Evolutionary conservation across 2,888 invertebrate genomes (phyloP), one percentile per base, ranked within the genome.

Genomic region (Lutraria lutraria): DNA sequence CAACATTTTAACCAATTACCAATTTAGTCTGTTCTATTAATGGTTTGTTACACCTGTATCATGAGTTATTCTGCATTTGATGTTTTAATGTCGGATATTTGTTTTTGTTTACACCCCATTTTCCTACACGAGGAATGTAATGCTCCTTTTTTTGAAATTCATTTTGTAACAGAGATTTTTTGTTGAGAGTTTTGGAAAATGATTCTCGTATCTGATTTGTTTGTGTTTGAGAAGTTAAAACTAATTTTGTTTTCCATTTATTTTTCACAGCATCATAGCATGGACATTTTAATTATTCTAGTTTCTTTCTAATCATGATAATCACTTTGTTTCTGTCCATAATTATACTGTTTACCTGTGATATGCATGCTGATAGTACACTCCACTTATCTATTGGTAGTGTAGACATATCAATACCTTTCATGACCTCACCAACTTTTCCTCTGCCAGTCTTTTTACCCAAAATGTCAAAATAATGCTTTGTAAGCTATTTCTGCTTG

Each of bases 271-370:
- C 25, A 68, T 12, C 25, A 25, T 68, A 68, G 80, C 43, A 80
- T 80, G 80, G 21, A 31, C 52, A 80, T 52, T 21, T 29, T 13
- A 80, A 34, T 80, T 80, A 80, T 80, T 80, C 52, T 52, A 80
- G 80, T 68, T 43, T 68, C 63, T 68, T 4, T 25, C 63, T 68
- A 68, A 68, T 68, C 34, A 80, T 21, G 80, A 34, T 80, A 52
- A 25, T n/a, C 21, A n/a, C 31, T 83, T 54, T 31, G 19, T 76
- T 85, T 85, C 95, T 95, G 63, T 25, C n/a, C n/a, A n/a, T n/a
- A n/a, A n/a, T n/a, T n/a, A 25, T 68, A 10, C 63, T 25, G 63
- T 25, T 86, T 94, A 96, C 96, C 95, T 68, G 12, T 68, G 21
- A 25, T 68, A 13, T 68, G 63, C 63, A 68, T n/a, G 25, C 25